Conservation (phyloP, 2,797 vertebrate genomes). For the Darevskia nairensis region DNA sequence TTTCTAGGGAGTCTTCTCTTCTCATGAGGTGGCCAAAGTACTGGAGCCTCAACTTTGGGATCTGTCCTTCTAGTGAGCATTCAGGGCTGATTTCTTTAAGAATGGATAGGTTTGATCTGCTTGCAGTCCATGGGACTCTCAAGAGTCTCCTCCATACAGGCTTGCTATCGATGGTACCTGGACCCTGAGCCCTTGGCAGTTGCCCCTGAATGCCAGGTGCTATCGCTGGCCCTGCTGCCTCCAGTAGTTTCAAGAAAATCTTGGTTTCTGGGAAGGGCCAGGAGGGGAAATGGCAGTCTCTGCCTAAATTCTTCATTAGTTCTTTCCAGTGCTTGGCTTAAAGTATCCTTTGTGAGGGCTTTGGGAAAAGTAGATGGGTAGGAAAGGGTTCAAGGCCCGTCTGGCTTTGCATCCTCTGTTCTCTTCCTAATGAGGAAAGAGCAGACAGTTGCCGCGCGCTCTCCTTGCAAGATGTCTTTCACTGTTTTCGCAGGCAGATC, state of each 20-base stretch:
- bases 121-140: too few species aligned
- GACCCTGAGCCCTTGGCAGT: too few species aligned
- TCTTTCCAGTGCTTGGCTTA: not conserved
- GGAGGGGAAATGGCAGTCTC: not conserved
- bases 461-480: not conserved
- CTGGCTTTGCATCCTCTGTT: not conserved
- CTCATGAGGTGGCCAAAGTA: too few species aligned
- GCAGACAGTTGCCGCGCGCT: not conserved
- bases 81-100: too few species aligned
- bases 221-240: too few species aligned
- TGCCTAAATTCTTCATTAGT: accelerated
- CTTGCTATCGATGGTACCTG: not conserved
- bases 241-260: too few species aligned
- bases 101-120: too few species aligned
- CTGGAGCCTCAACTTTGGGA: too few species aligned
- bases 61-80: too few species aligned
- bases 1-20: too few species aligned
- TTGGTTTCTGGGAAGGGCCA: too few species aligned
- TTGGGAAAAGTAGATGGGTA: not conserved
- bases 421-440: not conserved
- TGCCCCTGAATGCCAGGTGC: not conserved
- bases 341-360: not conserved
- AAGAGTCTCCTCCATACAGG: too few species aligned
- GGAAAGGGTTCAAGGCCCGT: not conserved
- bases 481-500: not conserved